Evolutionary conservation across 2,888 invertebrate species (phyloP).

Genomic region (Merodon equestris): DNA sequence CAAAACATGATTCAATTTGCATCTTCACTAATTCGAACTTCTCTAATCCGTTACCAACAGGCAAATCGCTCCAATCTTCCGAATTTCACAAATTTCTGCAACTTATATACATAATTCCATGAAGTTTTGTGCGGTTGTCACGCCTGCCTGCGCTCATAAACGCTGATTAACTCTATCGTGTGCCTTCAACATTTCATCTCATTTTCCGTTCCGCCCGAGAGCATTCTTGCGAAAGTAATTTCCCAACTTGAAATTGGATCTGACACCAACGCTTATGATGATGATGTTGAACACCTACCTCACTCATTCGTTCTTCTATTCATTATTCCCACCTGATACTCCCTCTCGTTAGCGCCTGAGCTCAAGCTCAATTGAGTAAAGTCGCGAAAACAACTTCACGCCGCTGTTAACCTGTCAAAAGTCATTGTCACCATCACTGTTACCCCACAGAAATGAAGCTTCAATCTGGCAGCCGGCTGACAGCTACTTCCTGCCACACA

Average conservation of each 20-base stretch:
- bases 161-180: slow-evolving; percentile 60
- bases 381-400: slow-evolving; percentile 69
- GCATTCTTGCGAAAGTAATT: slow-evolving; percentile 57
- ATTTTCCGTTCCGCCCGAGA: slow-evolving; percentile 58
- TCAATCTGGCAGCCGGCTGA: slow-evolving; percentile 67
- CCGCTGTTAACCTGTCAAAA: slow-evolving; percentile 67
- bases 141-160: slow-evolving; percentile 55
- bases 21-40: too few relatives aligned
- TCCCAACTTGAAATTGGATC: slow-evolving; percentile 64
- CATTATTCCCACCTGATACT: neutral
- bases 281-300: slow-evolving; percentile 53
- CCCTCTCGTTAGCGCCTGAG: slow-evolving; percentile 25
- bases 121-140: slow-evolving; percentile 31
- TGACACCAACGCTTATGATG: slow-evolving; percentile 54
- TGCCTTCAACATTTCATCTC: slow-evolving; percentile 47
- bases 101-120: neutral
- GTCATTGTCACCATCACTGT: slow-evolving; percentile 63
- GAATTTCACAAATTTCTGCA: too few relatives aligned
- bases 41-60: too few relatives aligned
- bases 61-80: too few relatives aligned
- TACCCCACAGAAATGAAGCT: slow-evolving; percentile 62
- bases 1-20: too few relatives aligned
- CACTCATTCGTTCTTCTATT: slow-evolving; percentile 14
- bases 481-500: slow-evolving; percentile 63
- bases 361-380: slow-evolving; percentile 65